Base-by-base conservation (phyloP, 2,113 vertebrate genomes). In the Neogobius melanostomus region DNA sequence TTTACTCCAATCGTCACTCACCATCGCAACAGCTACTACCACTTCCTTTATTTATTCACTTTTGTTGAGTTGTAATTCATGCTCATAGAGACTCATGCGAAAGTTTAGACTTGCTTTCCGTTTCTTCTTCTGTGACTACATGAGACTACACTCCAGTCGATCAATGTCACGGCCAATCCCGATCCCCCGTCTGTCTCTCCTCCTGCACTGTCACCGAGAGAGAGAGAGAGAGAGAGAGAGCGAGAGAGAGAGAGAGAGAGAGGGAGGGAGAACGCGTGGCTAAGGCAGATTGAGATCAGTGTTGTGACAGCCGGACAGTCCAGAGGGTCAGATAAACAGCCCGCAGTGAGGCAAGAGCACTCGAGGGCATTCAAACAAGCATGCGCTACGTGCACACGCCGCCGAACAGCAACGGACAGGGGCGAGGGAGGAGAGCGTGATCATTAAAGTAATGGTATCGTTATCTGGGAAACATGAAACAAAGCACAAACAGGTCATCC, bases 231-330 rank as follows among this genome's bases (percentile, higher is more conserved):
- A 10, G 51, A 52, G 51, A 54, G 10, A 54, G 8, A 10, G 16
- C 1, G 3, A 3, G 9, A 10, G 4, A 11, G 8, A 11, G 4
- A 11, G 53, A 7, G 14, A 21, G 17, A 4, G 16, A 11, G 17
- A 10, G 8, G 3, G n/a, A 9, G 57, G 44, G 84, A 72, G 86
- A 15, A 65, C 45, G 75, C 42, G 42, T 43, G 75, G 74, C 88
- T 84, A 87, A 79, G 64, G 68, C 75, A 81, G 90, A 92, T 91
- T 85, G 86, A 83, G 77, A 92, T 91, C 90, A 88, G 57, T 90
- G 90, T 88, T 90, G 85, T 90, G 90, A 91, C 92, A 93, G 91
- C 90, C 92, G 91, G 90, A 89, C 88, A 73, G 88, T 86, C 48
- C 81, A 90, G 85, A 90, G 82, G 83, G 79, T 81, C 85, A 83